Conservation (phyloP, 30 jellyfish, hydroid and myxozoan species). For the Hydra vulgaris region DNA sequence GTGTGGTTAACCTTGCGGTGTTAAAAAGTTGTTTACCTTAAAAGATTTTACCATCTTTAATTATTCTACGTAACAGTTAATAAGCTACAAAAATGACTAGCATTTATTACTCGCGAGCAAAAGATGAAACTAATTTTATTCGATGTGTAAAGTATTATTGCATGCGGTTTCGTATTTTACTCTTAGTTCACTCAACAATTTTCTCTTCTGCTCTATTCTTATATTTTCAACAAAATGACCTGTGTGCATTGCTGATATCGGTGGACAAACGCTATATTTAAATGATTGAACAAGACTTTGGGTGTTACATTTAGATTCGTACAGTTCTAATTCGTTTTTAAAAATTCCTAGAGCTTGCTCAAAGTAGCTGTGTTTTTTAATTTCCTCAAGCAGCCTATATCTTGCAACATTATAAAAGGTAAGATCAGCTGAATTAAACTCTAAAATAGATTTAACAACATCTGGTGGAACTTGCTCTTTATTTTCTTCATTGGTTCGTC, state of each 20-base stretch:
- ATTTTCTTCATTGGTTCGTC: neutral
- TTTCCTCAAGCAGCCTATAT: neutral
- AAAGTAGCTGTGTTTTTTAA: neutral
- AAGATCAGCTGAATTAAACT: conserved; percentile 2
- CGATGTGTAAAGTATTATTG: no score
- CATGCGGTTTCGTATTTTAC: neutral
- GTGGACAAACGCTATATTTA: neutral
- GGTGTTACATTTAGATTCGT: neutral
- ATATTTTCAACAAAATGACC: neutral
- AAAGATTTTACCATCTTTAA: no score
- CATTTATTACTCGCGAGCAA: no score
- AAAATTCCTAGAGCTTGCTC: neutral
- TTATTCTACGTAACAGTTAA: no score
- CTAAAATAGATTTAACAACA: neutral
- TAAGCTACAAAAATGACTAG: no score
- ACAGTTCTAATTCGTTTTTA: neutral
- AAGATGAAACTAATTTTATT: no score
- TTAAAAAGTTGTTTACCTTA: no score
- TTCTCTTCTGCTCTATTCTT: neutral
- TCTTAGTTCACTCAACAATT: neutral
- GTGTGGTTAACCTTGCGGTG: no score
- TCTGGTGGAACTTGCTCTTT: conserved; percentile 1
- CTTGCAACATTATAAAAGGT: neutral
- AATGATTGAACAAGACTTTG: no score
- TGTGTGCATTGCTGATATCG: neutral